phyloP scores from a whole-genome alignment of 2,797 vertebrate genomes.

The Phoeniculus purpureus region DNA sequence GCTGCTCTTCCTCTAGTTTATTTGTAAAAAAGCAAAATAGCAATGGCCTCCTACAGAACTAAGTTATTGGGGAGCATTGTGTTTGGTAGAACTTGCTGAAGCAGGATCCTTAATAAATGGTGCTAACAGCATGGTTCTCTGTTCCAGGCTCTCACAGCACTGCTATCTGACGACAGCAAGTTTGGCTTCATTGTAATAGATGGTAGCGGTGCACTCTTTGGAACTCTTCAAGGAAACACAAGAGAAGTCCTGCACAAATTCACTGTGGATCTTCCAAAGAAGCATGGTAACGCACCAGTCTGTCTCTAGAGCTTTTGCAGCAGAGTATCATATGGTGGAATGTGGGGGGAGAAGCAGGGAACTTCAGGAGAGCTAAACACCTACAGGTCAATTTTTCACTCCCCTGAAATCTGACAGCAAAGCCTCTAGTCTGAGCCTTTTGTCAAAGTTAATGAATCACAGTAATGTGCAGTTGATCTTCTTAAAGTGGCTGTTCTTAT shows the following conservation, averaged over 20 bases:
- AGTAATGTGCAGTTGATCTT: not conserved
- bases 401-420: constrained; percentile 33
- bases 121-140: not conserved
- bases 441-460: constrained; percentile 17
- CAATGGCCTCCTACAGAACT: not conserved
- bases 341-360: not conserved
- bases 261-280: constrained; percentile 99
- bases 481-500: not conserved
- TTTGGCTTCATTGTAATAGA: constrained; percentile 99
- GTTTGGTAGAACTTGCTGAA: not conserved
- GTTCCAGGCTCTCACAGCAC: constrained; percentile 92
- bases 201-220: constrained; percentile 96
- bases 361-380: not conserved
- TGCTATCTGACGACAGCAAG: constrained; percentile 98
- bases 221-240: constrained; percentile 98
- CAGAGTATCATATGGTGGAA: not conserved
- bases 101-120: not conserved
- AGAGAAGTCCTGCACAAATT: constrained; percentile 99
- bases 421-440: constrained; percentile 20
- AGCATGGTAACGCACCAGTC: constrained; percentile 85
- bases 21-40: not conserved
- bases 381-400: not conserved
- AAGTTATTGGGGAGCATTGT: not conserved
- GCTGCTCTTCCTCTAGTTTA: not conserved
- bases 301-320: not conserved